Conservation (phyloP, 2,888 invertebrate species). For the Euplagia quadripunctaria region DNA sequence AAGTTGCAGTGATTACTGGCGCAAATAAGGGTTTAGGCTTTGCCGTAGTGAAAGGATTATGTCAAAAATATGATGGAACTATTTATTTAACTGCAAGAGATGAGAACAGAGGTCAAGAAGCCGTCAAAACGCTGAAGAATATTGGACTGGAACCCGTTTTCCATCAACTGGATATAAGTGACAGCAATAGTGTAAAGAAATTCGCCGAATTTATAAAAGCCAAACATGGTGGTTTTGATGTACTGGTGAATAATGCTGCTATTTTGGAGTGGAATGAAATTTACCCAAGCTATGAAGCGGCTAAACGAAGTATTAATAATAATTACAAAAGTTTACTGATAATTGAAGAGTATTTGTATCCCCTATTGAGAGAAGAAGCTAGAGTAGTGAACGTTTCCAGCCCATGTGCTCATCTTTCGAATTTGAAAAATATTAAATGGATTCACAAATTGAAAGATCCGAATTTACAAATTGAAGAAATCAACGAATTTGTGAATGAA, state of each 20-base stretch:
- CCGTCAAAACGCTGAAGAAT: conserved; percentile 87
- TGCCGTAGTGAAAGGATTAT: conserved; percentile 90
- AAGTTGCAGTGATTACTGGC: conserved; percentile 89
- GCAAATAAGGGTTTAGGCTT: conserved; percentile 91
- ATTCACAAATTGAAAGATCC: conserved; percentile 62
- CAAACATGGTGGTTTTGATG: conserved; percentile 90
- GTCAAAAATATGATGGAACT: conserved; percentile 88
- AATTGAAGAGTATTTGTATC: conserved; percentile 87
- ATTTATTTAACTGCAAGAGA: conserved; percentile 91
- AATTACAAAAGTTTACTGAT: conserved; percentile 75
- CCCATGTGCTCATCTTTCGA: conserved; percentile 77
- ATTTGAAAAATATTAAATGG: conserved; percentile 76
- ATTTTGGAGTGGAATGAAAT: conserved; percentile 73
- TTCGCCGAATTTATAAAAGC: conserved; percentile 87
- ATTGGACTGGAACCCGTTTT: conserved; percentile 86
- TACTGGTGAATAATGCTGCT: conserved; percentile 93
- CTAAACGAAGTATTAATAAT: conserved; percentile 75
- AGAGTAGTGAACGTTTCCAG: conserved; percentile 92
- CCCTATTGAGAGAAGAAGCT: conserved; percentile 90
- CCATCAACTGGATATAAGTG: conserved; percentile 91
- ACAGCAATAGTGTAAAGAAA: conserved; percentile 85
- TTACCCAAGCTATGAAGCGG: conserved; percentile 76
- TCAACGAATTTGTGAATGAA: conserved; percentile 75
- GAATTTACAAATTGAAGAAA: conserved; percentile 69
- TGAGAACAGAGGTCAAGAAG: conserved; percentile 84